Evolutionary conservation across 2,888 invertebrate genomes (phyloP).

Genomic region (Xylocampa areola): DNA sequence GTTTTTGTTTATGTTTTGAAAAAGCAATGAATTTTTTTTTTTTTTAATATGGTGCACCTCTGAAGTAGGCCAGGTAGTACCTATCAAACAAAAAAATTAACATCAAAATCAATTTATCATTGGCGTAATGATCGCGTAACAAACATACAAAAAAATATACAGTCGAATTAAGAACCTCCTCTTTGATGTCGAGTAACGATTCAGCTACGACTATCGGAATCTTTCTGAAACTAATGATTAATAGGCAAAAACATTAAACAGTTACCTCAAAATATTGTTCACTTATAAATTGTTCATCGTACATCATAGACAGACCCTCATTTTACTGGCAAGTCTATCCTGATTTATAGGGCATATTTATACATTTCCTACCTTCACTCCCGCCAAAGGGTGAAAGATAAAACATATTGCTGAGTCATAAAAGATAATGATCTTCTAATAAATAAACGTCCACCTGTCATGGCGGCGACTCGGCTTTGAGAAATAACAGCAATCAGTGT

Average conservation of each 20-base stretch:
- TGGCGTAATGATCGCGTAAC: too few species aligned
- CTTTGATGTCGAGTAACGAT: too few species aligned
- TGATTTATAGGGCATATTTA: slow-evolving; percentile 47
- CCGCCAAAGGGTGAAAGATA: slow-evolving; percentile 52
- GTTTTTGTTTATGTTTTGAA: too few species aligned
- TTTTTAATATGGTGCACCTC: too few species aligned
- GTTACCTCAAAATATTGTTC: slow-evolving; percentile 5
- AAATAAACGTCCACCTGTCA: slow-evolving; percentile 61
- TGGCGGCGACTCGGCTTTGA: slow-evolving; percentile 61
- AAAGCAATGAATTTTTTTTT: too few species aligned
- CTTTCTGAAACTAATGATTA: too few species aligned
- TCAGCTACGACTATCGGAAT: too few species aligned
- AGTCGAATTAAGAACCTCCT: too few species aligned
- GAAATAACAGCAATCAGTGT: slow-evolving; percentile 65
- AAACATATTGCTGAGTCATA: slow-evolving; percentile 55
- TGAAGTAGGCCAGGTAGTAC: too few species aligned
- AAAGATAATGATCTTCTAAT: slow-evolving; percentile 61
- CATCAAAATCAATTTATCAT: too few species aligned
- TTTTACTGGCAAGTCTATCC: slow-evolving; percentile 21
- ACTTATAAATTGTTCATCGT: slow-evolving; percentile 8
- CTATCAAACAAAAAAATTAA: too few species aligned
- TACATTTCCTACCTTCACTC: slow-evolving; percentile 36
- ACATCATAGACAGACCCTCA: slow-evolving; percentile 16
- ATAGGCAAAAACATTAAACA: background rate
- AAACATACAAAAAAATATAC: too few species aligned